Evolutionary conservation across 2,888 invertebrate species (phyloP).

Genomic region (Eilema sororculum): DNA sequence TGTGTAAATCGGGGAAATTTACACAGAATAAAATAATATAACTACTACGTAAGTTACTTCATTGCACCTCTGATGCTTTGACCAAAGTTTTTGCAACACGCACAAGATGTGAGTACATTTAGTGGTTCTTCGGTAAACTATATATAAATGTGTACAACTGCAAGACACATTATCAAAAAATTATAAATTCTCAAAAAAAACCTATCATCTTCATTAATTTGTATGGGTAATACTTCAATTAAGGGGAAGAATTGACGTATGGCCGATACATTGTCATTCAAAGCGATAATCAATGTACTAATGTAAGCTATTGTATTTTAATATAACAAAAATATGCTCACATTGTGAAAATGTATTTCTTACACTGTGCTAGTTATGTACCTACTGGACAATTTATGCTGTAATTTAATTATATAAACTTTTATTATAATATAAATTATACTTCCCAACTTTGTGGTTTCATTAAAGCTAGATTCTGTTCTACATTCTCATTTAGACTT

Average conservation of each 20-base stretch:
- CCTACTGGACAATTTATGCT: conserved; percentile 80
- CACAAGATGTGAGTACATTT: conserved; percentile 70
- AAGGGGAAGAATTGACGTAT: conserved; percentile 85
- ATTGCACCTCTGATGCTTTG: conserved; percentile 78
- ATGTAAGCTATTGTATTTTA: conserved; percentile 73
- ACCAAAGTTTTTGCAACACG: conserved; percentile 75
- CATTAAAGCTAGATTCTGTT: conserved; percentile 47
- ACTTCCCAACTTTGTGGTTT: conserved; percentile 80
- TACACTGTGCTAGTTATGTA: conserved; percentile 83
- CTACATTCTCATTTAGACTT: no score
- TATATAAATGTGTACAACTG: conserved; percentile 36
- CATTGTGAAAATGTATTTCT: conserved; percentile 78
- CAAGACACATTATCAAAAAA: conserved; percentile 49
- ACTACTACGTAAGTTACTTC: conserved; percentile 63
- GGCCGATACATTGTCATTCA: conserved; percentile 61
- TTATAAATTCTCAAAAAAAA: conserved; percentile 48
- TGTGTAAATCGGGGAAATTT: conserved; percentile 86
- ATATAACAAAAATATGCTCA: conserved; percentile 78
- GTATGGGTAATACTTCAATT: conserved; percentile 79
- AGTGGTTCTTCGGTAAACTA: conserved; percentile 49
- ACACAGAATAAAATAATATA: conserved; percentile 64
- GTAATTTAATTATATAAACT: conserved; percentile 84
- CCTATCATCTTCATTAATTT: conserved; percentile 51
- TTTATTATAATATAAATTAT: conserved; percentile 85
- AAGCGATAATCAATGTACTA: conserved; percentile 63